Base-by-base conservation (phyloP, 2,888 invertebrate genomes). In the Zaprionus bogoriensis region DNA sequence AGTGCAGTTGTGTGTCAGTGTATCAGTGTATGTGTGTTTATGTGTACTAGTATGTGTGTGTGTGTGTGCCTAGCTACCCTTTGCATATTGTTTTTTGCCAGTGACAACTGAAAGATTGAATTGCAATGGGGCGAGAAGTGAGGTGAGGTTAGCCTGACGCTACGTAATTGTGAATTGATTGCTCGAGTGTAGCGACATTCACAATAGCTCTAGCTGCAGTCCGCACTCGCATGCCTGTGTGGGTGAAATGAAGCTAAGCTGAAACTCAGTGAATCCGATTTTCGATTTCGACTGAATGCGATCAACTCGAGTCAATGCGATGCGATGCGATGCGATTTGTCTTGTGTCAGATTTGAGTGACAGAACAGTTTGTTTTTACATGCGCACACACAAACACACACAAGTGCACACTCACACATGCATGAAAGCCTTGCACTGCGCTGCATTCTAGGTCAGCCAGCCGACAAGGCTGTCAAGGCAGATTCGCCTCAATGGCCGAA, bases 291-390 rank as follows among this genome's bases (percentile, higher is more conserved):
- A 69, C 60, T 69, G 74, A 58, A 68, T 68, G 69, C 68, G 74
- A 74, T 71, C 70, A 68, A 68, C 61, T 62, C 54, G 51, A 44
- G 5, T 44, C 14, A 6, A 7, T 25, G 12, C 42, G 14, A 44
- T 45, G 25, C 54, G 55, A 60, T 75, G 81, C 83, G 67, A 76
- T 83, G 72, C 84, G 87, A 88, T 88, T 89, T 88, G 89, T 89
- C 86, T 87, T 71, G 67, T 87, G 89, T 87, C 88, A 88, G 88
- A 86, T 88, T 88, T 88, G 87, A 88, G 61, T 88, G 89, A 87
- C 88, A 87, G 77, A 61, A 67, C 76, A 71, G 73, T 78, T 74
- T 78, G 69, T 85, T 76, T 58, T 61, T 62, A 66, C 45, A 9
- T 27, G 20, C 22, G 20, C 54, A 27, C 25, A n/a, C 14, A 25